Evolutionary conservation across 1,140 invertebrate species (phyloP).

Genomic region (Meteorus sp.): DNA sequence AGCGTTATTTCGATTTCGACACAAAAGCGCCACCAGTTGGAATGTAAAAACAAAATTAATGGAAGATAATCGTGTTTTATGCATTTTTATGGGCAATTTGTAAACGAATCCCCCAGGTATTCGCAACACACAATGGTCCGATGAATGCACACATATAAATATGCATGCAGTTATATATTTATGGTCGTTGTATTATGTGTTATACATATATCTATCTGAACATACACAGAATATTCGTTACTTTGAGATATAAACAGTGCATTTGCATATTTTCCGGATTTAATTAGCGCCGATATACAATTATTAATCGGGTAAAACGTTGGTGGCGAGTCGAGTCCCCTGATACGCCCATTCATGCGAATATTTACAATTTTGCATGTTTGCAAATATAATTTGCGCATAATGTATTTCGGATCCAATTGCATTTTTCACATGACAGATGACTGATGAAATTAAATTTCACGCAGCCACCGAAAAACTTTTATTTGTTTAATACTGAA

Average conservation of each 20-base stretch:
- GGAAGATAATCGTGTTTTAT: slow-evolving; percentile 52
- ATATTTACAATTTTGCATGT: slow-evolving; percentile 48
- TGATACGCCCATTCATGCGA: slow-evolving; percentile 9
- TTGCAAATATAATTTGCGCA: slow-evolving; percentile 44
- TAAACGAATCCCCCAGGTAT: slow-evolving; percentile 37
- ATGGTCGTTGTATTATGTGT: too few relatives aligned
- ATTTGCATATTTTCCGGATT: slow-evolving; percentile 58
- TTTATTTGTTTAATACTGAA: not conserved
- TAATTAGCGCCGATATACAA: slow-evolving; percentile 57
- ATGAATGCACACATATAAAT: slow-evolving; percentile 5
- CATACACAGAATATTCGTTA: too few relatives aligned
- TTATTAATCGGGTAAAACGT: slow-evolving; percentile 52
- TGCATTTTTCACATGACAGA: slow-evolving; percentile 1
- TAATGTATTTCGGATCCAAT: slow-evolving; percentile 21
- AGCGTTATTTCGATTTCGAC: slow-evolving; percentile 18
- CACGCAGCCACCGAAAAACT: not conserved
- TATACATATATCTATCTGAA: too few relatives aligned
- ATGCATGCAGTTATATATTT: slow-evolving; percentile 27
- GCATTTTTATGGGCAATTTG: slow-evolving; percentile 56
- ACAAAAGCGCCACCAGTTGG: not conserved
- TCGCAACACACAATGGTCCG: not conserved
- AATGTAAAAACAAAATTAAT: slow-evolving; percentile 46
- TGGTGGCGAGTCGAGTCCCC: slow-evolving; percentile 34
- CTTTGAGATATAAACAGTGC: slow-evolving; percentile 52
- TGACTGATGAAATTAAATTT: slow-evolving; percentile 4